These are phyloP conservation scores for Callionymus lyra DNA, from an alignment of 2,113 vertebrate genomes.

Conservation along the genomic window DNA sequence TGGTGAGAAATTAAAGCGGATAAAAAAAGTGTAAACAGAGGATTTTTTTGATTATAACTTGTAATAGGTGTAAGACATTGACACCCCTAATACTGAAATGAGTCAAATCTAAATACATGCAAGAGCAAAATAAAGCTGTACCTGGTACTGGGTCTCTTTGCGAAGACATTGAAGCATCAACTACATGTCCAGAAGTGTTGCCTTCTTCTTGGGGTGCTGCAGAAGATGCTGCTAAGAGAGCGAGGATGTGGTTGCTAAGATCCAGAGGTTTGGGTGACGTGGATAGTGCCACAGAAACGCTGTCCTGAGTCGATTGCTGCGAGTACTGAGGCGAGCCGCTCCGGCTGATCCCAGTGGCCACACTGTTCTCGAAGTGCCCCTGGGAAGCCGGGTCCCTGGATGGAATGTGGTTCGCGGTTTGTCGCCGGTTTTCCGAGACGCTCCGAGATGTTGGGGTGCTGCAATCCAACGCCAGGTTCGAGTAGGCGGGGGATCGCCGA, in stretches of 20 bases:
- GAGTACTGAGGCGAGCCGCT: constrained; percentile 8
- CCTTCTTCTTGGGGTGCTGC: constrained; percentile 35
- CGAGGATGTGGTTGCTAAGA: constrained; percentile 59
- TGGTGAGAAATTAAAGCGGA: no score
- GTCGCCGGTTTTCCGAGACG: constrained; percentile 19
- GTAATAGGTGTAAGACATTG: no score
- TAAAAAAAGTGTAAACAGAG: no score
- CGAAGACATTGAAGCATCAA: constrained; percentile 32
- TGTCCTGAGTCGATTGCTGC: constrained; percentile 29
- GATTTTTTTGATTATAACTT: no score
- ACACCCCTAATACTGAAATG: no score
- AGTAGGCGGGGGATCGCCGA: constrained; percentile 31
- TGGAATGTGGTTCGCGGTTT: constrained; percentile 20
- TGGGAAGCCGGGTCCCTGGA: constrained; percentile 26
- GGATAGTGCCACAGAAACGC: constrained; percentile 25
- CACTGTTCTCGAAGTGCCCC: constrained; percentile 14
- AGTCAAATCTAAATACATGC: no score
- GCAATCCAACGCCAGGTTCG: constrained; percentile 30
- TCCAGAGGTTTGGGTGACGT: constrained; percentile 60
- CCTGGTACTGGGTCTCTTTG: constrained; percentile 38
- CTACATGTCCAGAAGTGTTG: constrained; percentile 16
- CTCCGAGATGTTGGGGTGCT: constrained; percentile 14
- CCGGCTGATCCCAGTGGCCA: constrained; percentile 13
- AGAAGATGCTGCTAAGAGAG: constrained; percentile 48
- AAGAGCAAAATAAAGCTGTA: no score